phyloP scores from a whole-genome alignment of 1,140 invertebrate genomes.

The Heterodera carotae region DNA sequence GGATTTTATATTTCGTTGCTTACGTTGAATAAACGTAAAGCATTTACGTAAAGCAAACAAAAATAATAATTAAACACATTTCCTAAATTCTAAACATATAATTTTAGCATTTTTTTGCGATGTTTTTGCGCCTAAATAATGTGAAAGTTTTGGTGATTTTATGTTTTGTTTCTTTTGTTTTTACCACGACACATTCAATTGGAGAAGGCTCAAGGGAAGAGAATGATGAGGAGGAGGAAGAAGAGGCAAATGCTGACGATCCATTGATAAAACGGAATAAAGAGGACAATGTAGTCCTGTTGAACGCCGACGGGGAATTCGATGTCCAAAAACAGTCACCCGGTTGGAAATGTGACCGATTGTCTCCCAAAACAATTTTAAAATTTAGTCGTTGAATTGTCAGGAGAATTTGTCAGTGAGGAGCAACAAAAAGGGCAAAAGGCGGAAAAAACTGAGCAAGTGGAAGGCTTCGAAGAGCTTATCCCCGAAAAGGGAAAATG shows the following conservation, averaged over 20 bases:
- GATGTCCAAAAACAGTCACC: not conserved
- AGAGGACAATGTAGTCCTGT: slow-evolving; percentile 33
- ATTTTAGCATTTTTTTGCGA: too few relatives aligned
- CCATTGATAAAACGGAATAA: slow-evolving; percentile 16
- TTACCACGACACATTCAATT: not conserved
- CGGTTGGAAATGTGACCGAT: slow-evolving; percentile 1
- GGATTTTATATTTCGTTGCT: too few relatives aligned
- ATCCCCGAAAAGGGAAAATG: slow-evolving; percentile 36
- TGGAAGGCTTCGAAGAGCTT: slow-evolving; percentile 39
- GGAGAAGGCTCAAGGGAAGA: not conserved
- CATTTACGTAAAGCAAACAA: too few relatives aligned
- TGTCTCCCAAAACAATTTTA: not conserved
- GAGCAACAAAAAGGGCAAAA: not conserved
- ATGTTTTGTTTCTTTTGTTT: not conserved
- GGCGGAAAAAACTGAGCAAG: not conserved
- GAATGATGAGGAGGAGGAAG: not conserved
- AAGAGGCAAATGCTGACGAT: slow-evolving; percentile 7
- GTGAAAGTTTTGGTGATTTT: not conserved
- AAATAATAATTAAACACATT: too few relatives aligned
- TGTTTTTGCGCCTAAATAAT: not conserved
- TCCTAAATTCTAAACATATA: too few relatives aligned
- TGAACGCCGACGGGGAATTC: slow-evolving; percentile 31
- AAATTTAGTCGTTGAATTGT: slow-evolving; percentile 17
- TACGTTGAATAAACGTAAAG: too few relatives aligned
- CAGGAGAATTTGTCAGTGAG: slow-evolving; percentile 15